Conservation (phyloP, 2,888 invertebrate genomes). For the Pecten maximus region DNA sequence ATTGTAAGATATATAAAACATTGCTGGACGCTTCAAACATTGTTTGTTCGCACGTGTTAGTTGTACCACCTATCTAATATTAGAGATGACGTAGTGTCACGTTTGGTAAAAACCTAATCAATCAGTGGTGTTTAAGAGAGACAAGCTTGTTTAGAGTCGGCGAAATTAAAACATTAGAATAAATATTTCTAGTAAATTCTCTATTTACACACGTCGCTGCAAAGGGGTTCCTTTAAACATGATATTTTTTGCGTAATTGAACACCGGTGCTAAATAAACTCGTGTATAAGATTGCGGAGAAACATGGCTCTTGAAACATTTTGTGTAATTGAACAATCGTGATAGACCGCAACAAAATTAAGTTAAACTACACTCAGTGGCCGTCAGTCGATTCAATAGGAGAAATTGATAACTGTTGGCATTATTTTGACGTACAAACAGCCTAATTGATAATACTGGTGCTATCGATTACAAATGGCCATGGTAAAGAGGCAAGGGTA, state of each 20-base stretch:
- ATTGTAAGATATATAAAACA: too few relatives aligned
- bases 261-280: neutral
- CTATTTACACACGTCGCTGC: neutral
- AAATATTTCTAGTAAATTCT: neutral
- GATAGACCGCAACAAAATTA: constrained; percentile 4
- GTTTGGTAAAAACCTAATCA: neutral
- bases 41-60: too few relatives aligned
- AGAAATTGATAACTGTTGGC: constrained; percentile 32
- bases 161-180: neutral
- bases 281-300: neutral
- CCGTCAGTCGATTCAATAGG: neutral
- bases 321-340: constrained; percentile 25
- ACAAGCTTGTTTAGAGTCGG: neutral
- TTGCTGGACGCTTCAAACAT: too few relatives aligned
- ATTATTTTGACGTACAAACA: constrained; percentile 18
- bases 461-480: constrained; percentile 33
- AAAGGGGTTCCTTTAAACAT: neutral
- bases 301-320: neutral
- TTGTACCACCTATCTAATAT: too few relatives aligned
- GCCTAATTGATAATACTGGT: constrained; percentile 28
- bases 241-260: neutral
- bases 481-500: constrained; percentile 14
- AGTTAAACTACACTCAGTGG: constrained; percentile 20
- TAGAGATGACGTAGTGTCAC: neutral
- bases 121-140: neutral